Percentiles rank a stretch among this genome's conserved stretches.
These are phyloP conservation scores for Lepidurus apus DNA, from an alignment of 1,140 invertebrate species.

Conservation along the genomic window DNA sequence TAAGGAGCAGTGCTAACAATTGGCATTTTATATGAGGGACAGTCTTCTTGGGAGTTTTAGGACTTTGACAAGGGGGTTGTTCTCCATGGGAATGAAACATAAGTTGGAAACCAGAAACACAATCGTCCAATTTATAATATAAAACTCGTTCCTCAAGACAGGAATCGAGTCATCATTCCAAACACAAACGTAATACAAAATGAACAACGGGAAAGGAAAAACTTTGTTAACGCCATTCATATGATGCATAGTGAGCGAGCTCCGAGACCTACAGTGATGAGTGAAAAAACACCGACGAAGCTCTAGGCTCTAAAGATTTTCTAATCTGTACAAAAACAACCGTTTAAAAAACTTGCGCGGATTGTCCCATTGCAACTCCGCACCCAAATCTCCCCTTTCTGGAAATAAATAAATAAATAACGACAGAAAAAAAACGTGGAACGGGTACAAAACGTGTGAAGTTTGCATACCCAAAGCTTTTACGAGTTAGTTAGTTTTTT, in stretches of 20 bases:
- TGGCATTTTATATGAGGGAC: constrained; percentile 7
- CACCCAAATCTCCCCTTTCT: background rate
- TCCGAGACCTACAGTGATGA: background rate
- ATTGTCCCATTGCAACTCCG: constrained; percentile 13
- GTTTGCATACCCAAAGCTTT: constrained; percentile 16
- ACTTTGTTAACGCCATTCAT: background rate
- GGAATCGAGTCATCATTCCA: background rate
- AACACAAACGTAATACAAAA: background rate
- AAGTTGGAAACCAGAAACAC: background rate
- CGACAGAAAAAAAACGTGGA: background rate
- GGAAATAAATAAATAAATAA: background rate
- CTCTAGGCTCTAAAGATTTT: constrained; percentile 9
- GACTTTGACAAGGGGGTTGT: background rate
- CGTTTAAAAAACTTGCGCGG: background rate
- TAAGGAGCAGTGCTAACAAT: constrained; percentile 9
- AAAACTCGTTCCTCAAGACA: background rate
- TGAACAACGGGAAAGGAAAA: background rate
- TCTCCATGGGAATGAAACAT: background rate
- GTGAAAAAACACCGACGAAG: constrained; percentile 19
- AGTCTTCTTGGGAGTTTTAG: background rate
- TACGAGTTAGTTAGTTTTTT: background rate
- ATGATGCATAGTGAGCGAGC: constrained; percentile 14
- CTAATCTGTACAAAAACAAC: constrained; percentile 20
- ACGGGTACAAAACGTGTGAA: constrained; percentile 5
- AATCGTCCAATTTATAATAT: background rate